These are phyloP conservation scores for Bellardia pandia DNA, from an alignment of 2,888 invertebrate genomes.

Conservation along the genomic window DNA sequence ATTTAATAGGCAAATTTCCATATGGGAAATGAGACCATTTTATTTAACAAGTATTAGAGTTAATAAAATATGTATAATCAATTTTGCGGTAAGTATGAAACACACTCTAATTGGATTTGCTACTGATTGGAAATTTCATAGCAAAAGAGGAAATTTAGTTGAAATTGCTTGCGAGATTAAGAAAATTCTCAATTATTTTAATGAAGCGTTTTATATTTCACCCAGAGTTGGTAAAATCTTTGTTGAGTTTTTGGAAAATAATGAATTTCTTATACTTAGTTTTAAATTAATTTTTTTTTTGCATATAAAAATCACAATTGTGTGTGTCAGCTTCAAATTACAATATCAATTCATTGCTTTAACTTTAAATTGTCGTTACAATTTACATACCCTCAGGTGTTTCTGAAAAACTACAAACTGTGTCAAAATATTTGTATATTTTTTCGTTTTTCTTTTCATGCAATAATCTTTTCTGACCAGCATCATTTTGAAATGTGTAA, in stretches of 20 bases:
- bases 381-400: constrained; percentile 55
- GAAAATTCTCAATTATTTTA: no score
- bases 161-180: no score
- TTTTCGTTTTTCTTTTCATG: not conserved
- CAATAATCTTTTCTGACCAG: constrained; percentile 3
- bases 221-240: no score
- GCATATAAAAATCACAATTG: not conserved
- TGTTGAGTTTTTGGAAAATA: no score
- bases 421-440: constrained; percentile 30
- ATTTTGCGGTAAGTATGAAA: not conserved
- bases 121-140: not conserved
- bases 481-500: constrained; percentile 15
- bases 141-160: constrained; percentile 1
- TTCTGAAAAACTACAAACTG: constrained; percentile 18
- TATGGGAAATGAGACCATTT: not conserved
- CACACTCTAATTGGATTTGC: not conserved
- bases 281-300: no score
- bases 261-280: no score
- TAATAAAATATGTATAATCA: not conserved
- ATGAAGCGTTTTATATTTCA: no score
- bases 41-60: not conserved
- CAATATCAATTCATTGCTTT: constrained; percentile 12
- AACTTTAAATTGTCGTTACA: constrained; percentile 39
- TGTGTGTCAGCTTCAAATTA: not conserved
- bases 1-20: not conserved